Conservation (phyloP, 1,140 invertebrate genomes). For the Drosophila nannoptera region DNA sequence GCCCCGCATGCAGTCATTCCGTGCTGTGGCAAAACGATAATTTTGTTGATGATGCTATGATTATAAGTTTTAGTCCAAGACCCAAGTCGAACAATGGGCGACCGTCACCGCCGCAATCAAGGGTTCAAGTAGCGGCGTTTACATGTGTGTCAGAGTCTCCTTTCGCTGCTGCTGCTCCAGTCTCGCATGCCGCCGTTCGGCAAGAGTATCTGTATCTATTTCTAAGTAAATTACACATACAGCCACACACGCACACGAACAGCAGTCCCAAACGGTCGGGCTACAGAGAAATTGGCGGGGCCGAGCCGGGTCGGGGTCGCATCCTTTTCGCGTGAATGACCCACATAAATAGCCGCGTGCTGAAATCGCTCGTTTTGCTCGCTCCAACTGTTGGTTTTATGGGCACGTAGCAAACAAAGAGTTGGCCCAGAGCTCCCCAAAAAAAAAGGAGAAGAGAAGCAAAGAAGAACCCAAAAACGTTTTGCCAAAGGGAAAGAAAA, state of each 20-base stretch:
- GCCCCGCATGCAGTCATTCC: conserved; percentile 1
- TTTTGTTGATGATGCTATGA: conserved; percentile 73
- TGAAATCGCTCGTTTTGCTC: conserved; percentile 29
- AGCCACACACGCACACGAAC: conserved; percentile 11
- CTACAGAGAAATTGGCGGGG: conserved; percentile 7
- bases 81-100: conserved; percentile 47
- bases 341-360: conserved; percentile 69
- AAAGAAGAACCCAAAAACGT: conserved; percentile 7
- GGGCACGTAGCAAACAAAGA: conserved; percentile 57
- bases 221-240: conserved; percentile 68
- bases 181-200: conserved; percentile 15
- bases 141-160: conserved; percentile 42
- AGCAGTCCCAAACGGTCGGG: conserved; percentile 6
- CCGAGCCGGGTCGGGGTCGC: conserved; percentile 13
- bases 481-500: conserved; percentile 15
- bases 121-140: conserved; percentile 54
- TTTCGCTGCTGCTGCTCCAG: background rate
- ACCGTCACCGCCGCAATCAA: conserved; percentile 52
- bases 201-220: conserved; percentile 51
- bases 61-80: conserved; percentile 67
- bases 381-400: conserved; percentile 39
- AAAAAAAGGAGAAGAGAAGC: background rate
- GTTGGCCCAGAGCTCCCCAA: conserved; percentile 9
- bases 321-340: conserved; percentile 61
- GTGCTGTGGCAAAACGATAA: conserved; percentile 66